A percentile compares a stretch with the other conserved stretches of the same genome.
Conservation (phyloP, 2,797 vertebrate genomes). For the Todus mexicanus region DNA sequence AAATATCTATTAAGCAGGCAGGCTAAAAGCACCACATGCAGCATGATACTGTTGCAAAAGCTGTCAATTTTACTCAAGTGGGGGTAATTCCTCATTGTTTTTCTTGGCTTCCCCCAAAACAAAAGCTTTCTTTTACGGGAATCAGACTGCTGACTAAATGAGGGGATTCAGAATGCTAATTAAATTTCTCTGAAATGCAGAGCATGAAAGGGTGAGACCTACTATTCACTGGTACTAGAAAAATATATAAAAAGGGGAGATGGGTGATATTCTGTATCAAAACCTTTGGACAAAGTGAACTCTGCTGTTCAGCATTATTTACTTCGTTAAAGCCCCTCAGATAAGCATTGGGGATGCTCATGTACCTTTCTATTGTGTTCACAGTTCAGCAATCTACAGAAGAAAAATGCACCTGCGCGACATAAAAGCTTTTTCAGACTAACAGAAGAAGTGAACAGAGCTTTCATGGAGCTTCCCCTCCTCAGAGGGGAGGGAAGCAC, state of each 20-base stretch:
- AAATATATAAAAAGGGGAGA: background rate
- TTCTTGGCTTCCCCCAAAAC: conserved; percentile 12
- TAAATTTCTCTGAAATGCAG: background rate
- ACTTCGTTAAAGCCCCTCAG: background rate
- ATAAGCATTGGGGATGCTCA: background rate
- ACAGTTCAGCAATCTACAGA: background rate
- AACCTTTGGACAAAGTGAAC: background rate
- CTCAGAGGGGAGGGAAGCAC: background rate
- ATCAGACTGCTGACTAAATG: background rate
- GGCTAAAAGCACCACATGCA: conserved; percentile 8
- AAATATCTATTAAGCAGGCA: conserved; percentile 1
- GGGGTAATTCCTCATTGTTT: conserved; percentile 15
- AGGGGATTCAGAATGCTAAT: conserved; percentile 4
- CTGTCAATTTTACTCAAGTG: background rate
- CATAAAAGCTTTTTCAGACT: background rate
- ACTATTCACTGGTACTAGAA: background rate
- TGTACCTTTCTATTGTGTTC: background rate
- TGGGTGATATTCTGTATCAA: background rate
- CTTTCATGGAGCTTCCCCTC: background rate
- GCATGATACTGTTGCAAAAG: conserved; percentile 26
- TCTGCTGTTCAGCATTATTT: conserved; percentile 2
- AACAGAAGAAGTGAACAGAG: background rate
- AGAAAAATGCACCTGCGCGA: background rate
- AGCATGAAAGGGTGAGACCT: background rate
- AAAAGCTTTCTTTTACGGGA: conserved; percentile 36